Evolutionary conservation across 2,888 invertebrate species (phyloP), one percentile per base, ranked within the genome.

Genomic region (Lithodes maja): DNA sequence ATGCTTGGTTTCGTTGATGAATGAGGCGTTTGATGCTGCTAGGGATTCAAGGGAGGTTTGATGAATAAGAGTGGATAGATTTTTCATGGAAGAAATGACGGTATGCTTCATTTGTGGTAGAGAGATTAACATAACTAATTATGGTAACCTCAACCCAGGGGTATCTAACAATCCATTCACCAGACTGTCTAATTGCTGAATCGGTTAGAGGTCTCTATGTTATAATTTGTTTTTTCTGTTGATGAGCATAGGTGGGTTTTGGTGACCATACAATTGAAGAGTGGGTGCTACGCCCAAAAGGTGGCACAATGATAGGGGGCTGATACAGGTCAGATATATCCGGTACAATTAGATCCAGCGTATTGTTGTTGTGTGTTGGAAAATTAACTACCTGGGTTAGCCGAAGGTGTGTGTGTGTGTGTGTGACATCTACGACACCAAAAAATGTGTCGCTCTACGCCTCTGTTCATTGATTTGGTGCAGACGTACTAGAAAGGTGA

Each of bases 31-130:
- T 80, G 5, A 68, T 81, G 50, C 68, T 33, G 33, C 50, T 49
- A 3, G 68, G 61, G 68, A 81, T 81, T 68, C 68, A 81, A 9
- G 61, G 68, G 9, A 68, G 68, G 12, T 81, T 68, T 68, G 81
- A 81, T 3, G 61, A 68, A 49, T 81, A 50, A 9, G 9, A 17
- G 1, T 5, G 33, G 33, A 33, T 33, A 12, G 33, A 81, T 61
- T 68, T 81, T 81, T 81, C 61, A 2, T 55, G 81, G 68, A 81
- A 81, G 68, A 81, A 81, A 68, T 81, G 81, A 2, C 68, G 68
- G 49, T 55, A 17, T 2, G 80, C n/a, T 7, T 54, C 55, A 17
- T 55, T 80, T 49, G 17, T 61, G 61, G 33, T 80, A 7, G n/a
- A 7, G n/a, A 3, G 17, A 9, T 61, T 12, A 52, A 52, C 83